These are phyloP conservation scores for Agrochola lota DNA, from an alignment of 2,888 invertebrate genomes.

Conservation along the genomic window DNA sequence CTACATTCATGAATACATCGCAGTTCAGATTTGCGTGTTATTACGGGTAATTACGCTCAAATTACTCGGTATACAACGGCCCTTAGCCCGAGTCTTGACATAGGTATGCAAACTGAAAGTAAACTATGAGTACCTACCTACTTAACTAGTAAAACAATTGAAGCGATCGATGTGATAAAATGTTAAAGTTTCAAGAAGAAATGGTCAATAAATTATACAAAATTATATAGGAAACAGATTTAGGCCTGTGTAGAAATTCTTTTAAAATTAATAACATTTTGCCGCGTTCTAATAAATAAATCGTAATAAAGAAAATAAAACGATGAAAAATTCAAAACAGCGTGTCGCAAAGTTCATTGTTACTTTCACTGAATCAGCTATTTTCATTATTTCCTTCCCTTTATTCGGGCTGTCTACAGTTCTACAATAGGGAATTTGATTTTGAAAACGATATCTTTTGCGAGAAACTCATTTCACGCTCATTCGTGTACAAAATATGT, in stretches of 20 bases:
- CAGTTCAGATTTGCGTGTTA: constrained; percentile 60
- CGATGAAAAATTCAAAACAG: constrained; percentile 28
- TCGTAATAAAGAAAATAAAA: constrained; percentile 16
- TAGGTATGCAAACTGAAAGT: constrained; percentile 16
- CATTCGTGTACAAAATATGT: constrained; percentile 59
- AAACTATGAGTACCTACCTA: not conserved
- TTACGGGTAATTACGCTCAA: constrained; percentile 54
- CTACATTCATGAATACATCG: constrained; percentile 59
- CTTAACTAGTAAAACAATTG: not conserved
- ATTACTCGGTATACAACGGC: constrained; percentile 30
- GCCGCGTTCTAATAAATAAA: not conserved
- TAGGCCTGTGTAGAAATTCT: not conserved
- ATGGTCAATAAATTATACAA: not conserved
- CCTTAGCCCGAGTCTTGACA: constrained; percentile 37
- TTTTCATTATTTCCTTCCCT: constrained; percentile 51
- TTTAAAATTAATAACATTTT: not conserved
- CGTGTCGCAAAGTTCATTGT: constrained; percentile 47
- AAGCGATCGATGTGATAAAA: not conserved
- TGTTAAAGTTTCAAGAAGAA: not conserved
- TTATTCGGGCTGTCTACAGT: constrained; percentile 63
- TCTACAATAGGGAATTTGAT: constrained; percentile 62
- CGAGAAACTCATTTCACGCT: constrained; percentile 69
- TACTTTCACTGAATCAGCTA: constrained; percentile 40
- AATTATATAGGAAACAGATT: constrained; percentile 1
- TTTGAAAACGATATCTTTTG: constrained; percentile 68